Base-by-base conservation (phyloP, 2,113 vertebrate genomes). In the Petrocephalus zakoni region DNA sequence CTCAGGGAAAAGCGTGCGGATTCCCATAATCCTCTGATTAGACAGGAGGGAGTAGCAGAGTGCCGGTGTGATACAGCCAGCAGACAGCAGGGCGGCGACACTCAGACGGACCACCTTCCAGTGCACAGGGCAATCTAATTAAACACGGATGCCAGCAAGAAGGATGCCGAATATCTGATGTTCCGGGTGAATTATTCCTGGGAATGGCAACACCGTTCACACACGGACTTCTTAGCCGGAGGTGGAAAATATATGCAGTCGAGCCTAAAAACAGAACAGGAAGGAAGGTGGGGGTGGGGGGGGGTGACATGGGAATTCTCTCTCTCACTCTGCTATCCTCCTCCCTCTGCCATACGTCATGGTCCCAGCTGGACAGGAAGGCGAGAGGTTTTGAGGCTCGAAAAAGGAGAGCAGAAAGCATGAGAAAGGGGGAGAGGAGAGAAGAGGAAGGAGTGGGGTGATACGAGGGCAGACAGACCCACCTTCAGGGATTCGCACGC, bases 191-290 rank as follows among this genome's bases (percentile, higher is more conserved):
- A 90, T 84, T 83, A 88, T 92, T 90, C 92, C 92, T 91, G 91
- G 90, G 93, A 90, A 94, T 91, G 92, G 92, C 88, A 91, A 89
- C 56, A 92, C 90, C 92, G 93, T 93, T 92, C 93, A 90, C 94
- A 92, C 97, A 25, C 34, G 17, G 96, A 96, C 95, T 96, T 97
- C 97, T 97, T 98, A 98, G 95, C 97, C 96, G 96, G 97, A 98
- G 95, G 96, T 97, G 96, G 97, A 95, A 96, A 96, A 97, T 98
- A 97, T 97, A 96, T 96, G 96, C 95, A 95, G 89, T 94, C 92
- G 94, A 94, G 95, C 97, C 97, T 98, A 99, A 98, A 98, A 98
- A 98, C 97, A 98, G 97, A 95, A 94, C 95, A 97, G 98, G 98
- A 99, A 99, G 98, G 98, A 99, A 99, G 96, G 96, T 95, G 97